A percentile compares a stretch with the other conserved stretches of the same genome.
Conservation (phyloP, 2,888 invertebrate genomes). For the Lasius platythorax region DNA sequence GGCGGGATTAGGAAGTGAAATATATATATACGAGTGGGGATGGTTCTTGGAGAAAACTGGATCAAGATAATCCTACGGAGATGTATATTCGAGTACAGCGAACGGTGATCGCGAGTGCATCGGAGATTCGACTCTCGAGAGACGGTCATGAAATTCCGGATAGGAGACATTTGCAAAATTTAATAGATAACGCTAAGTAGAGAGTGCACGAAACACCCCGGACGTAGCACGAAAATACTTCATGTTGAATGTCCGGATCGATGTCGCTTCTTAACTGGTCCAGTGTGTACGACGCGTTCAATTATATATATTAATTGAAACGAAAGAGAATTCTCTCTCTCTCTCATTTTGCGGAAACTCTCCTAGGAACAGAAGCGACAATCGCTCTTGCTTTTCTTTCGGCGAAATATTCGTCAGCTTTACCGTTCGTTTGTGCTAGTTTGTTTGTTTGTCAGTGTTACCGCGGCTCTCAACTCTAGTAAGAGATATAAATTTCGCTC, state of each 20-base stretch:
- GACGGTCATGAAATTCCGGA: neutral
- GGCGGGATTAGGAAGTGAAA: constrained; percentile 69
- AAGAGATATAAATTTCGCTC: constrained; percentile 40
- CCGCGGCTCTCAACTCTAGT: neutral
- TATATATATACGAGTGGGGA: constrained; percentile 57
- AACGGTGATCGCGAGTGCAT: constrained; percentile 15
- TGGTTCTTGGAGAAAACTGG: constrained; percentile 54
- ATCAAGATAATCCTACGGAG: constrained; percentile 55
- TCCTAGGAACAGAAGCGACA: neutral
- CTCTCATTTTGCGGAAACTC: neutral
- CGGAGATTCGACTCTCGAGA: constrained; percentile 4
- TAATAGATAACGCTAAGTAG: neutral
- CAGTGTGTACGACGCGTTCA: neutral
- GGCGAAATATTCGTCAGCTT: neutral
- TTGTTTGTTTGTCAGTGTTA: constrained; percentile 12
- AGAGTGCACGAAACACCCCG: neutral
- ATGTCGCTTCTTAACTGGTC: neutral
- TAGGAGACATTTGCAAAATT: neutral
- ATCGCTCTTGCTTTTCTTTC: neutral
- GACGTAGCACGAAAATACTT: neutral
- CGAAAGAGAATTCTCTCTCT: neutral
- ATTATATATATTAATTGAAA: neutral
- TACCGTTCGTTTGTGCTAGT: neutral
- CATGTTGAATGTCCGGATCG: neutral
- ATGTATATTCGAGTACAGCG: constrained; percentile 23